Percentiles rank a stretch among this genome's conserved stretches.
These are phyloP conservation scores for Arvicanthis niloticus DNA, from an alignment of 2,113 vertebrate species.

Conservation along the genomic window DNA sequence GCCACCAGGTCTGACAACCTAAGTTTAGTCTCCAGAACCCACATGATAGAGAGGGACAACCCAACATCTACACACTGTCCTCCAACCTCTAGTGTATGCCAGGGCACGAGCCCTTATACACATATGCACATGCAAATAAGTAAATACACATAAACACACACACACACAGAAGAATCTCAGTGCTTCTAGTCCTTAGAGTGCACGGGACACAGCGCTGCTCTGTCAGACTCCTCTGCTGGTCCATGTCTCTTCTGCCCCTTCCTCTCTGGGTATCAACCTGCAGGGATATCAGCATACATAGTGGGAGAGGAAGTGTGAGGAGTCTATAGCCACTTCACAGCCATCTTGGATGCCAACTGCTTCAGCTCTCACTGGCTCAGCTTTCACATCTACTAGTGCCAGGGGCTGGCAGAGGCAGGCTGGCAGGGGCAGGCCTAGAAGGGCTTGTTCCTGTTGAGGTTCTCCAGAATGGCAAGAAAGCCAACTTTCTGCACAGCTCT, in stretches of 20 bases:
- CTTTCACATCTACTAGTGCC: not conserved
- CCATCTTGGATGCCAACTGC: not conserved
- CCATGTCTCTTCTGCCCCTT: not conserved
- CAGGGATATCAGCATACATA: not conserved
- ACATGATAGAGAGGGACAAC: not conserved
- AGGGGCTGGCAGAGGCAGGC: not conserved
- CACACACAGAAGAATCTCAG: not conserved
- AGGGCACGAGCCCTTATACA: not conserved
- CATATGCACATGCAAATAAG: not conserved
- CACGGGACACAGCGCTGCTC: not conserved
- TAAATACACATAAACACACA: not conserved
- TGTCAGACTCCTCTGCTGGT: not conserved
- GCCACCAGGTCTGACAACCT: not conserved
- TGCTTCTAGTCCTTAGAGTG: not conserved
- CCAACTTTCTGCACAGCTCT: not conserved
- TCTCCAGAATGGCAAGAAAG: not conserved
- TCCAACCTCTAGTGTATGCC: not conserved
- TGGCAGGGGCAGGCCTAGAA: not conserved
- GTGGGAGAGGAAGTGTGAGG: not conserved
- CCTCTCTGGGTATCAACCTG: not conserved
- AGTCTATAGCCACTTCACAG: not conserved
- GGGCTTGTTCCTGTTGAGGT: not conserved
- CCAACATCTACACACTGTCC: not conserved
- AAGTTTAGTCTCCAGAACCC: not conserved
- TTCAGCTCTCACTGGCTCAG: not conserved